phyloP scores from a whole-genome alignment of 1,140 invertebrate species.

The Drosophila nigrodunni region DNA sequence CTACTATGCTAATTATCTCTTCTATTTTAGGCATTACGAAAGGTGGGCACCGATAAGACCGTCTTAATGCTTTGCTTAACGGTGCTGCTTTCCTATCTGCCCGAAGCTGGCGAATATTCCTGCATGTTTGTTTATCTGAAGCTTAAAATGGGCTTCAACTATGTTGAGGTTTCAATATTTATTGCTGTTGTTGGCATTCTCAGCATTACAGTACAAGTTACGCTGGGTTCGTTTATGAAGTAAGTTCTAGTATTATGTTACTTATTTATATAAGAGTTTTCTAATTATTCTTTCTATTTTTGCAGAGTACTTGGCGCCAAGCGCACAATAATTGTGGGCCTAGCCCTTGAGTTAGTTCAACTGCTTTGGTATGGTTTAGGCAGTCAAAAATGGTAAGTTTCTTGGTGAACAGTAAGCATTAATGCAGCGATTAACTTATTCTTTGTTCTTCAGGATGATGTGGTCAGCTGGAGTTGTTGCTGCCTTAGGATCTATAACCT shows the following conservation, averaged over 20 bases:
- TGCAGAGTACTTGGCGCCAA: conserved; percentile 92
- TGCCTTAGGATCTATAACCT: conserved; percentile 97
- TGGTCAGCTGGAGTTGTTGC: conserved; percentile 98
- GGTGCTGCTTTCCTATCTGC: conserved; percentile 98
- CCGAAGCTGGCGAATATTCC: conserved; percentile 99
- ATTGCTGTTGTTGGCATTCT: conserved; percentile 98
- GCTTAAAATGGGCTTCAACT: conserved; percentile 98
- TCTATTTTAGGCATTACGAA: conserved; percentile 89
- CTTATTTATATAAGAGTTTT: background rate
- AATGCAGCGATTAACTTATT: background rate
- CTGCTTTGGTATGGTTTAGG: conserved; percentile 98
- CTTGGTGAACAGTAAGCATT: background rate
- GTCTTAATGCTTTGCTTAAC: conserved; percentile 98
- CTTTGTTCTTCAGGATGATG: conserved; percentile 93
- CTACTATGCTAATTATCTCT: background rate
- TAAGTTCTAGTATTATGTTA: conserved; percentile 32
- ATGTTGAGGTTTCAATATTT: conserved; percentile 97
- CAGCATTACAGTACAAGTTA: conserved; percentile 97
- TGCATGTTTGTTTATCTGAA: conserved; percentile 99
- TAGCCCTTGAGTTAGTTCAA: conserved; percentile 98
- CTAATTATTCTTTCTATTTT: background rate
- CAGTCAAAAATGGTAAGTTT: conserved; percentile 85
- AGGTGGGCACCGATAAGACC: conserved; percentile 97
- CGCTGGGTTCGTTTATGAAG: conserved; percentile 94
- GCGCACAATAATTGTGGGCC: conserved; percentile 98